Base-by-base conservation (phyloP, 2,888 invertebrate genomes). In the Rosalia funebris region DNA sequence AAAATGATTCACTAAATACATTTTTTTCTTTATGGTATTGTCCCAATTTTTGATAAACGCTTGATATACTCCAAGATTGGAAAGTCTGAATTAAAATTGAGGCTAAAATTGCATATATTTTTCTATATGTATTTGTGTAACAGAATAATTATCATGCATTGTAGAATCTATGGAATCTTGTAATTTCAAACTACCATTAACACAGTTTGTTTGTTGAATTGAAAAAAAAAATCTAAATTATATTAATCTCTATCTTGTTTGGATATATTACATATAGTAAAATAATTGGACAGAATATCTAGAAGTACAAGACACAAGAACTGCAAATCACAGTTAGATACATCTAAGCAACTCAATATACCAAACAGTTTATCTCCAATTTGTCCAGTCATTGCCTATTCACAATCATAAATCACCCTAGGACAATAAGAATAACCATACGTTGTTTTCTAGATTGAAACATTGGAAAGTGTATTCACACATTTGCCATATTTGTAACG, bases 371-470 rank as follows among this genome's bases (percentile, higher is more conserved):
- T 25, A 9, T 25, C 9, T 25, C 9, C 9, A 5, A 25, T 5
- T 25, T 25, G 3, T 25, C 25, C 9, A 25, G 9, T 25, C 4
- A 25, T 9, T 5, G 25, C 9, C 4, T 3, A 25, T 3, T 25
- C 9, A 25, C 9, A 25, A 9, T 25, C 3, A 25, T 9, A 25
- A 25, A 7, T 15, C 0, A 0, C 1, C 1, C 34, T 1, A n/a
- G 31, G 46, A 34, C 3, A 12, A 32, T 11, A 16, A 32, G 10
- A 32, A 25, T 32, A 15, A n/a, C 14, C 16, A 12, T 16, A 10
- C 2, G n/a, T 17, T 42, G 17, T 4, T 14, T 37, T 50, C 5
- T 11, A 50, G 50, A 39, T 31, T 50, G 12, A 50, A 39, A 16
- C 50, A 50, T 31, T 16, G 11, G 1, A 39, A 31, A 9, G 4